A percentile compares a stretch with the other conserved stretches of the same genome.
phyloP scores from a whole-genome alignment of 2,797 vertebrate genomes.

The Lycodopsis pacificus region DNA sequence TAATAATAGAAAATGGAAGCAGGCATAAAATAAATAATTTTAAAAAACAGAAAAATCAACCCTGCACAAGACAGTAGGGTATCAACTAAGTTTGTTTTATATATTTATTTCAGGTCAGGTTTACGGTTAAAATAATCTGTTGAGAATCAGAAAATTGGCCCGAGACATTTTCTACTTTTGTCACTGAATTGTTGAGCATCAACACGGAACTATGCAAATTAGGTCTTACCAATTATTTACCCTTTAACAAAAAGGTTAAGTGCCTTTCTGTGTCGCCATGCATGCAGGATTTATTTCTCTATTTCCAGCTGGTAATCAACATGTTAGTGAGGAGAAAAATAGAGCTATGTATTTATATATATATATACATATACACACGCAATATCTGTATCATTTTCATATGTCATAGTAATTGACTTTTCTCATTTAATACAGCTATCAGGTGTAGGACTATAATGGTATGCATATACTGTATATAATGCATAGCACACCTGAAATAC shows the following conservation, averaged over 20 bases:
- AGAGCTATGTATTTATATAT: not conserved
- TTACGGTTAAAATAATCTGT: not conserved
- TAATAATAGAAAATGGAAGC: not conserved
- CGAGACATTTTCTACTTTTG: not conserved
- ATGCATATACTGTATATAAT: not conserved
- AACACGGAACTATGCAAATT: conserved; percentile 10
- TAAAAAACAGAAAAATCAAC: not conserved
- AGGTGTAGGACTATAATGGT: not conserved
- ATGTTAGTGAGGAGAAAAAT: not conserved
- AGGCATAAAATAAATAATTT: not conserved
- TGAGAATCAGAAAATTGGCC: not conserved
- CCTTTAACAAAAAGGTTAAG: conserved; percentile 12
- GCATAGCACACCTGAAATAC: not conserved
- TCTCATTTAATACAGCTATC: not conserved
- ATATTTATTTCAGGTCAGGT: not conserved
- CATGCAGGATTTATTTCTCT: conserved; percentile 13
- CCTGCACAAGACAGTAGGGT: not conserved
- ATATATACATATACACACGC: not conserved
- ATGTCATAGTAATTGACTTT: conserved; percentile 18
- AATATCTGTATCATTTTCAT: not conserved
- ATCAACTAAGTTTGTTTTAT: not conserved
- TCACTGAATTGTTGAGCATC: not conserved
- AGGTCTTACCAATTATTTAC: conserved; percentile 1
- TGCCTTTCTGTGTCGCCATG: not conserved
- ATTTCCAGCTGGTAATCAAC: conserved; percentile 3